A percentile compares a stretch with the other conserved stretches of the same genome.
phyloP scores from a whole-genome alignment of 1,140 invertebrate species.

The Monochamus saltuarius region DNA sequence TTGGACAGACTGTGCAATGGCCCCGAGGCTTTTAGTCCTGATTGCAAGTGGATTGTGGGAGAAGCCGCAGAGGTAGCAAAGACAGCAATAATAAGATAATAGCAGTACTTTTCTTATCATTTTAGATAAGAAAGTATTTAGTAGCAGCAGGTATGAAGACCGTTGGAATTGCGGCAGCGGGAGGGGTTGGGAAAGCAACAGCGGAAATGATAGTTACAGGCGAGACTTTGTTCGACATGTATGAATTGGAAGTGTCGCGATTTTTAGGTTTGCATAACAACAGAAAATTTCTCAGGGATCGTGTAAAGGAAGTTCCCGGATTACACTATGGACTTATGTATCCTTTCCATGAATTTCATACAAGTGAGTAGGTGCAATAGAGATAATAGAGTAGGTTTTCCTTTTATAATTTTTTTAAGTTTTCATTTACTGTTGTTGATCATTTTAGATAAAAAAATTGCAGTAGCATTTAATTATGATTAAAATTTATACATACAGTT shows the following conservation, averaged over 20 bases:
- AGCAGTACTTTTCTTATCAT: slow-evolving; percentile 14
- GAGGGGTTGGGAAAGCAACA: slow-evolving; percentile 88
- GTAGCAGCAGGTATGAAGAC: slow-evolving; percentile 96
- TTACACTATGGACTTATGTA: slow-evolving; percentile 82
- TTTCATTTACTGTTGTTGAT: no score
- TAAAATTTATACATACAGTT: no score
- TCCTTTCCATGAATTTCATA: slow-evolving; percentile 83
- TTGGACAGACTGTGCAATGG: slow-evolving; percentile 81
- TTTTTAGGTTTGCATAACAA: slow-evolving; percentile 97
- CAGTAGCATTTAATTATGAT: no score
- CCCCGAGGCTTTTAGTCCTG: slow-evolving; percentile 92
- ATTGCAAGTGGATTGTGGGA: slow-evolving; percentile 89
- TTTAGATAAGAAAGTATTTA: slow-evolving; percentile 88
- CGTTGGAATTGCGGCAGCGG: slow-evolving; percentile 87
- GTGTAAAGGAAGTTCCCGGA: slow-evolving; percentile 91
- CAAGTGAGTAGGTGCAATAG: slow-evolving; percentile 51
- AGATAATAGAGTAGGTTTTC: neutral
- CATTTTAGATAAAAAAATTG: no score
- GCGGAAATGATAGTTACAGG: slow-evolving; percentile 88
- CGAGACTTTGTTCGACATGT: slow-evolving; percentile 79
- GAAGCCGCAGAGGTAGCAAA: slow-evolving; percentile 80
- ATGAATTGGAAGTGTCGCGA: slow-evolving; percentile 87
- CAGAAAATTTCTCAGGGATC: slow-evolving; percentile 87
- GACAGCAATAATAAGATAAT: neutral
- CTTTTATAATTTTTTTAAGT: no score